Evolutionary conservation across 2,888 invertebrate genomes (phyloP), one percentile per base, ranked within the genome.

Genomic region (Seladonia tumulorum): DNA sequence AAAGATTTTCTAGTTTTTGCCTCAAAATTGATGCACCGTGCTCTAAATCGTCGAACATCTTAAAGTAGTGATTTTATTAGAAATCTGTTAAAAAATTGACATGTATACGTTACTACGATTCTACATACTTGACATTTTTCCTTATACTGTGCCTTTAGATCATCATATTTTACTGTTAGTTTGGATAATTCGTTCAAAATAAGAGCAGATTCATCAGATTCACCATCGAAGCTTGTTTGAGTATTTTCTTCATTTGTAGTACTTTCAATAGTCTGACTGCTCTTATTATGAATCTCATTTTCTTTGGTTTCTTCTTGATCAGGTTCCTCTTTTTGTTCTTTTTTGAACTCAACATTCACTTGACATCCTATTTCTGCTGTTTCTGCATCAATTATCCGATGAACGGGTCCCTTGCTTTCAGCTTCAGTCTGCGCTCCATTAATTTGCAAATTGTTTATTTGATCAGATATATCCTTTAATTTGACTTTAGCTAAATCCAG

Each of bases 401-500:
- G 16, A 12, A 7, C 63, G 1, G 25, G 14, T 45, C 60, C 57
- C 22, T 70, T 25, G 14, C 49, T 60, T 53, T 49, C 60, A n/a
- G 14, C 22, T 8, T 22, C 42, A 47, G 14, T 14, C 7, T 77
- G 18, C n/a, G 8, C 76, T 16, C 45, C 53, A 25, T 22, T 87
- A 49, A 79, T 79, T 63, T 87, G 82, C 76, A 90, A 87, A 66
- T 83, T 81, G 16, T 76, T 60, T 45, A 92, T 72, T 76, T 88
- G 88, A 14, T 88, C 85, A 12, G 87, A 85, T 57, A 92, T 78
- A 49, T 89, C 82, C n/a, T 87, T 81, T 7, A 92, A 79, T 74
- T 90, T 85, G 29, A 82, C 49, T 82, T 92, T 92, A 8, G 91
- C 89, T 16, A 60, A 78, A 42, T 90, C 82, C 25, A 92, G 76